Percentiles rank a stretch among this genome's conserved stretches.
Conservation (phyloP, 2,113 vertebrate genomes). For the Ictalurus punctatus region DNA sequence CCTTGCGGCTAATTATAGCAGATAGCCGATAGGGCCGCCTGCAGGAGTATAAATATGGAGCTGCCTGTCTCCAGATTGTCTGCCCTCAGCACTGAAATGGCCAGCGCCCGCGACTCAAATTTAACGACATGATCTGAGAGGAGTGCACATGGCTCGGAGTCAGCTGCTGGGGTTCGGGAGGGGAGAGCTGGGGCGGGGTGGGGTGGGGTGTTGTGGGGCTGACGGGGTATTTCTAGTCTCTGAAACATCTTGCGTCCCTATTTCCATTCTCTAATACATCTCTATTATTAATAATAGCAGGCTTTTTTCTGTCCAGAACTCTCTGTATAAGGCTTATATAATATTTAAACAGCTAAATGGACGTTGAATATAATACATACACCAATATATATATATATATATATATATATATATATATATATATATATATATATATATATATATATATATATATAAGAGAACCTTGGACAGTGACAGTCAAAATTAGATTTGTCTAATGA, state of each 20-base stretch:
- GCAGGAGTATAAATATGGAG: conserved; percentile 90
- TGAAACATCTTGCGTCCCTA: not conserved
- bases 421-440: too few relatives aligned
- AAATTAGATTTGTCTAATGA: not conserved
- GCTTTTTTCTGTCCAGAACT: not conserved
- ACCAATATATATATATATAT: too few relatives aligned
- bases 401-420: too few relatives aligned
- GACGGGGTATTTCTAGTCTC: conserved; percentile 47
- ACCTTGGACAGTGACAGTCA: not conserved
- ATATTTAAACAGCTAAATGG: not conserved
- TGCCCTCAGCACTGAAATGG: conserved; percentile 80
- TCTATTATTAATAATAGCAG: conserved; percentile 11
- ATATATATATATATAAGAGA: too few relatives aligned
- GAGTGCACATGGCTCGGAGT: conserved; percentile 82
- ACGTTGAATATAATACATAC: not conserved
- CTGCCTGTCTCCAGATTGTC: conserved; percentile 94
- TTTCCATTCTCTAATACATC: not conserved
- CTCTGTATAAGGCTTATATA: not conserved
- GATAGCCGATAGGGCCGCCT: conserved; percentile 59
- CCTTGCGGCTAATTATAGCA: conserved; percentile 79
- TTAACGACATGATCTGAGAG: conserved; percentile 92
- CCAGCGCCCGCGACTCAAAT: conserved; percentile 84
- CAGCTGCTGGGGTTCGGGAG: conserved; percentile 71
- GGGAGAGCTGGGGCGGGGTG: not conserved
- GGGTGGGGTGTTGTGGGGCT: not conserved